Evolutionary conservation across 2,113 vertebrate species (phyloP), one percentile per base, ranked within the genome.

Genomic region (Carettochelys insculpta): DNA sequence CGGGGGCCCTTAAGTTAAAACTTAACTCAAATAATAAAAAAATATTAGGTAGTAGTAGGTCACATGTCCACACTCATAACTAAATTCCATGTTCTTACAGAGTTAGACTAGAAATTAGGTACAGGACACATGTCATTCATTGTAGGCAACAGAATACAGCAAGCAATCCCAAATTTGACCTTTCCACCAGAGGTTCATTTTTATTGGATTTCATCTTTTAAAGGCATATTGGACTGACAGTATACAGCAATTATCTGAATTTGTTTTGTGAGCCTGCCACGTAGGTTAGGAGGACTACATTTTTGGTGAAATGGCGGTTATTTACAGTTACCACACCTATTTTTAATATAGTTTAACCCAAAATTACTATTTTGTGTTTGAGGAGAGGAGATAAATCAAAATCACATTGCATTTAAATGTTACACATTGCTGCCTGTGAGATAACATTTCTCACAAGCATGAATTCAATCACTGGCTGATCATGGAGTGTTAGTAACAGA

Each of bases 251-350:
- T 82, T 79, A 65, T 90, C 51, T 85, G 43, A 88, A 90, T 94
- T 34, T n/a, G 83, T 78, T 90, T 91, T 93, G 80, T 92, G 82
- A 92, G 92, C 88, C 0, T 90, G 86, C 47, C 92, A 45, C 27
- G 25, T 75, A 6, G 24, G 3, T 29, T 73, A 45, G 19, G 41
- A 45, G 43, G 11, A 11, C 13, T 75, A 43, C 25, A 75, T 14
- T 43, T 73, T 94, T 93, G 95, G 91, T 93, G 93, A 96, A 96
- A 90, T 82, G 31, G 17, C n/a, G 88, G 54, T 86, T 94, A 87
- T 31, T 87, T 95, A 75, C 91, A 94, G 94, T 77, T 9, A 19
- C 86, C 84, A 75, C 84, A 68, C 58, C 87, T 82, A 58, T 90
- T 29, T 82, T 87, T 73, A 94, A 78, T 83, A 45, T 76, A 45